Evolutionary conservation across 2,888 invertebrate species (phyloP), one percentile per base, ranked within the genome.

Genomic region (Meteorus colon): DNA sequence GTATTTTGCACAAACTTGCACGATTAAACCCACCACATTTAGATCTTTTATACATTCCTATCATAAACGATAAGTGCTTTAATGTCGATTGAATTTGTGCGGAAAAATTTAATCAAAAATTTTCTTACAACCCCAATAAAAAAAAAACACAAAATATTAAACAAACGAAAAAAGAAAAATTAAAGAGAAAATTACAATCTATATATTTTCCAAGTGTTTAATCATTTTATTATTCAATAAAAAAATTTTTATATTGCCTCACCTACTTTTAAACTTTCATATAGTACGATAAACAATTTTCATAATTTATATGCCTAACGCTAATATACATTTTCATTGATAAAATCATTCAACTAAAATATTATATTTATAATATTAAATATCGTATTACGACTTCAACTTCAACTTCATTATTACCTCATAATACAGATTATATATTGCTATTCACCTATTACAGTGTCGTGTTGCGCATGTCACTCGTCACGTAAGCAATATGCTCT

Each of bases 1-100:
- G 75, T 66, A 66, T 63, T 74, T 74, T 65, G 70, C 62, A 71
- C 31, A 45, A 73, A 74, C 76, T 74, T 75, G 67, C 16, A 67
- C 73, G 67, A 75, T 78, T 73, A 78, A 74, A 73, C 60, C 78
- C 65, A 10, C 31, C 34, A 55, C 60, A 70, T 34, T 41, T 65
- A 16, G 19, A 37, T 72, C 48, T 63, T 29, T 66, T 55, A 66
- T 60, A 19, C n/a, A 19, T 55, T 8, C 0, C 24, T 4, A 0
- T 8, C n/a, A 55, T 24, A 41, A 41, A 24, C 24, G 10, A 19
- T 4, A 24, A 24, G 62, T 60, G 59, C 59, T 71, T 55, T 48
- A 48, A 16, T n/a, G 16, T n/a, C 19, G 19, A 19, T 55, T 0
- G 8, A 24, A 55, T 55, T 19, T 19, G 10, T n/a, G 19, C 16